Base-by-base conservation (phyloP, 2,888 invertebrate genomes). In the Diabrotica balteata region DNA sequence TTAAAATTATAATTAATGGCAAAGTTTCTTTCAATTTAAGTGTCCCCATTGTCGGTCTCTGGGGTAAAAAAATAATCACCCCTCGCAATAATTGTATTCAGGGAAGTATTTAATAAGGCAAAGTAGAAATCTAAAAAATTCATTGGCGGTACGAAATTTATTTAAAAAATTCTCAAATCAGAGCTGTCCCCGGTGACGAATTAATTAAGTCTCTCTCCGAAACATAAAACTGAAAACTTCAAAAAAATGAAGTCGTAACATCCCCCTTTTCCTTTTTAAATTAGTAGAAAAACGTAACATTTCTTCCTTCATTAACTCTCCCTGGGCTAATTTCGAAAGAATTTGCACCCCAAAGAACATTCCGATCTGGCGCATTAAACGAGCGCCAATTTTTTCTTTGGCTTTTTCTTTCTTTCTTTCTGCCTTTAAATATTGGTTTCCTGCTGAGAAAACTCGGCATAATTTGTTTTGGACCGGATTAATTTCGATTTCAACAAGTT, bases 251-350 rank as follows among this genome's bases (percentile, higher is more conserved):
- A 82, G 81, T 81, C 81, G 77, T 77, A 79, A 80, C 76, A 78
- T 75, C 78, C 76, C 79, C 79, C 80, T 73, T 73, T 81, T 77
- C 76, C 77, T 80, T 79, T 81, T 83, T 83, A 84, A 84, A 84
- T 84, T 83, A 83, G 83, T 80, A 83, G 82, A 82, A 83, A 79
- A 84, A 84, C 82, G 84, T 82, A 83, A 84, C 84, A 83, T 84
- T 84, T 84, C 84, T 82, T 79, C 81, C 80, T 84, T 84, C 84
- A 84, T 84, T 84, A 84, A 84, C 82, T 82, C 83, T 82, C 83
- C 80, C 83, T 81, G 81, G 81, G 81, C 84, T 84, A 84, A 84
- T 84, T 84, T 84, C 81, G 80, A 80, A 82, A 80, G 84, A 84
- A 84, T 84, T 84, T 81, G 79, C 84, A 81, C 83, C 81, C 81